Base-by-base conservation (phyloP, 2,113 vertebrate genomes). In the Nanorana parkeri region DNA sequence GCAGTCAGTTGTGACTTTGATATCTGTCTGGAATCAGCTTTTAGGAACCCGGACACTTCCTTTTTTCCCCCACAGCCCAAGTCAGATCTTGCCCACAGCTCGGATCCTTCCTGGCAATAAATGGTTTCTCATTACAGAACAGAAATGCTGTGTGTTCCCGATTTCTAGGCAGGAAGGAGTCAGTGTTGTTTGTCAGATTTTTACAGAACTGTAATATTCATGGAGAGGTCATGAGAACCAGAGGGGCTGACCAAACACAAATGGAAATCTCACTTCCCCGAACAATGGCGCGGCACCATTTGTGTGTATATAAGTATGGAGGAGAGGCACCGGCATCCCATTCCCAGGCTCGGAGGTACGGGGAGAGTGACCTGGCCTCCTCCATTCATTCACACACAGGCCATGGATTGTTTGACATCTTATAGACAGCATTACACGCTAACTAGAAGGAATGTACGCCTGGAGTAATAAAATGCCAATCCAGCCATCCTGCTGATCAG, bases 191-290 rank as follows among this genome's bases (percentile, higher is more conserved):
- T 55, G 15, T 24, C 23, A 24, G 51, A 11, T 26, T 36, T 78
- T 78, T 66, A 24, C 60, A 67, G 24, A 78, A 67, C 20, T 41
- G 63, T 66, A 66, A 78, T 78, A 66, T 66, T 78, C 52, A 58
- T 28, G 2, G 65, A 29, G 54, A 32, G 77, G 77, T 78, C 77
- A 67, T 78, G 77, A 66, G 77, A 78, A 78, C 77, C 52, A 21
- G 24, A 20, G 15, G 4, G 24, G 5, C 26, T 3, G 28, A 67
- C 65, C 26, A 55, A 41, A 56, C 29, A 58, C n/a, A 68, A 78
- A 67, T 54, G 47, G 29, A 55, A 29, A 20, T 36, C 20, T 67
- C 20, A 20, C 28, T 32, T 20, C 24, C 15, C 26, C 52, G 11
- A 23, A 78, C 77, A 78, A 78, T 68, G 36, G 51, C n/a, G 8